Evolutionary conservation across 2,888 invertebrate species (phyloP), one percentile per base, ranked within the genome.

Genomic region (Bursaphelenchus okinawaensis): DNA sequence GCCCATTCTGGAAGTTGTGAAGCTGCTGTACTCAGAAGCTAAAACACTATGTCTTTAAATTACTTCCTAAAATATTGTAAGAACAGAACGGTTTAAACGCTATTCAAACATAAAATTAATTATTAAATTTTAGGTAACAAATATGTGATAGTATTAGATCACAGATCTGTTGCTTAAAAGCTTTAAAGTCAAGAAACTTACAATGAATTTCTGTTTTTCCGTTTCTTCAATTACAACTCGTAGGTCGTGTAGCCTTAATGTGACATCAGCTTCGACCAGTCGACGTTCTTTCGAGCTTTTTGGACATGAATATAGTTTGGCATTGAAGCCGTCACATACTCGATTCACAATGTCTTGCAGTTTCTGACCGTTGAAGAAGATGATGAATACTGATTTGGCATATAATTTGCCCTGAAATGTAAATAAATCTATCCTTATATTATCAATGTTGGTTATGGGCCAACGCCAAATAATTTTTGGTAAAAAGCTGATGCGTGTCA

Each of bases 241-340:
- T 65, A 98, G 87, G 86, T 98, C 96, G 84, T 96, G 94, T 77
- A 98, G 93, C 65, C 95, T 88, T 12, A 94, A 93, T 90, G 93
- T 93, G 1, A 95, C 94, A 0, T 95, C 94, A 88, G 92, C 91
- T 62, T 92, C 90, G 92, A 95, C 94, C 86, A 96, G 94, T 67
- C 93, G 87, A 27, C 96, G 88, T 84, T 96, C 95, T 16, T 91
- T 90, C 3, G 93, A 92, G 1, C 93, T 92, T 84, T 96, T 95
- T 0, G 96, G 96, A 83, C 96, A 98, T 0, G 95, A 94, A 86
- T 96, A 98, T 55, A 96, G 87, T 0, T 93, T 94, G 0, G 96
- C 96, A 66, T 94, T 89, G 86, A 96, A 98, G n/a, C 96, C 96
- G 85, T 94, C 95, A 86, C 96, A 96, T 73, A 98, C 95, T 86